phyloP scores from a whole-genome alignment of 1,140 invertebrate genomes.

The Calosoma granatense region DNA sequence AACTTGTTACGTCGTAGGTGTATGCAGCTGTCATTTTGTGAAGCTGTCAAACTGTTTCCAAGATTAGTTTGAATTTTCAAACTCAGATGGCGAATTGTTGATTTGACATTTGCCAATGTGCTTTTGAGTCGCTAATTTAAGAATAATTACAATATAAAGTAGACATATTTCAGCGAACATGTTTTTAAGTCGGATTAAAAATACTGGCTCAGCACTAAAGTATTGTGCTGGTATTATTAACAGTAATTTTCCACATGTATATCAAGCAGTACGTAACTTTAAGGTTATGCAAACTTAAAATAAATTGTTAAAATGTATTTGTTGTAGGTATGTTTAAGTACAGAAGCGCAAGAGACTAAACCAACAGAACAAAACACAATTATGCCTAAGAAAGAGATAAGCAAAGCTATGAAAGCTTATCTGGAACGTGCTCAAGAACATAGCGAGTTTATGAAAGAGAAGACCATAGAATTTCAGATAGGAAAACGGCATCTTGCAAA shows the following conservation, averaged over 20 bases:
- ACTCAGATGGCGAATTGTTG: background rate
- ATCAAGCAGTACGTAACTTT: background rate
- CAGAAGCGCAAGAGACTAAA: background rate
- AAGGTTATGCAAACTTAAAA: background rate
- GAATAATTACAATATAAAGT: too few relatives aligned
- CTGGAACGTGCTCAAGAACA: slow-evolving; percentile 69
- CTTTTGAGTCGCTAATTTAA: too few relatives aligned
- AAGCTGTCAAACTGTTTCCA: background rate
- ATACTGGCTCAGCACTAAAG: background rate
- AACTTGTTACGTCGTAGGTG: background rate
- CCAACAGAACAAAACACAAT: background rate
- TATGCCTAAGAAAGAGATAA: slow-evolving; percentile 48
- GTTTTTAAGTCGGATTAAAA: background rate
- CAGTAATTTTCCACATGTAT: background rate
- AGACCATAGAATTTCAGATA: slow-evolving; percentile 75
- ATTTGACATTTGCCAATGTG: too few relatives aligned
- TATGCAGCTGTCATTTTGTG: background rate
- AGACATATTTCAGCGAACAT: too few relatives aligned
- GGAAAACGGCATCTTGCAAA: slow-evolving; percentile 93
- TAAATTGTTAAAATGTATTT: background rate
- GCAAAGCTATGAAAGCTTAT: slow-evolving; percentile 82
- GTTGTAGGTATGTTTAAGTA: background rate
- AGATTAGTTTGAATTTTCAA: background rate
- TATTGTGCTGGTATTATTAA: background rate
- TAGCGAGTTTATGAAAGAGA: slow-evolving; percentile 75